These are phyloP conservation scores for Danio albolineatus DNA, from an alignment of 2,797 vertebrate genomes.

Conservation along the genomic window DNA sequence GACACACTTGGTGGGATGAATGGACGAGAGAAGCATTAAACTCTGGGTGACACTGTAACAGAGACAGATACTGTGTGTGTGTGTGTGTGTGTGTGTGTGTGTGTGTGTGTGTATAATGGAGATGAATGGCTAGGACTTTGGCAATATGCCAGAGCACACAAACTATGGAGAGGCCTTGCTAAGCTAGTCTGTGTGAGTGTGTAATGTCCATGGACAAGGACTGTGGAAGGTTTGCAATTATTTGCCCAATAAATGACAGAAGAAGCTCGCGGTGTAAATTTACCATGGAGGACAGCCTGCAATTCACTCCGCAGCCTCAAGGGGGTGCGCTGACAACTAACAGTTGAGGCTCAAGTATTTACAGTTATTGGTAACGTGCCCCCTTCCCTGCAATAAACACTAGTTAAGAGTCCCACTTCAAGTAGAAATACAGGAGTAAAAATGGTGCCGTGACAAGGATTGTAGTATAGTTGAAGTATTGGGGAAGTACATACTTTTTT, in stretches of 20 bases:
- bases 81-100: conserved; percentile 21
- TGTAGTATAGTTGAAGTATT: too few relatives aligned
- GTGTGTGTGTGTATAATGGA: conserved; percentile 35
- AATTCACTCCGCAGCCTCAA: too few relatives aligned
- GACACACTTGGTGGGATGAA: conserved; percentile 30
- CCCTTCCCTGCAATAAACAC: too few relatives aligned
- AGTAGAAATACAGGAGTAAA: too few relatives aligned
- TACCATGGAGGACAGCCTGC: too few relatives aligned
- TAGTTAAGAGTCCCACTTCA: too few relatives aligned
- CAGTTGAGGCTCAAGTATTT: too few relatives aligned
- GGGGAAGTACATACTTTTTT: too few relatives aligned
- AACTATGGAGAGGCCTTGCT: conserved; percentile 31
- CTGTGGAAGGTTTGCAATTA: conserved; percentile 8
- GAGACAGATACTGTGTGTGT: conserved; percentile 2
- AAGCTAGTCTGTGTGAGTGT: conserved; percentile 28
- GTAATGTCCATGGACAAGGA: conserved; percentile 11
- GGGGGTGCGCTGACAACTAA: too few relatives aligned
- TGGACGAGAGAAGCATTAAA: conserved; percentile 12
- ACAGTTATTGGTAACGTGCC: too few relatives aligned
- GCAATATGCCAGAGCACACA: conserved; percentile 52
- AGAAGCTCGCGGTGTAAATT: not conserved
- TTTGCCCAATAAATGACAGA: conserved; percentile 27
- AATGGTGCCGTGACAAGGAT: too few relatives aligned
- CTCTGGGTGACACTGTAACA: conserved; percentile 33
- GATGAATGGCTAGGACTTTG: conserved; percentile 49